Evolutionary conservation across 2,113 vertebrate species (phyloP).

Genomic region (Trinectes maculatus): DNA sequence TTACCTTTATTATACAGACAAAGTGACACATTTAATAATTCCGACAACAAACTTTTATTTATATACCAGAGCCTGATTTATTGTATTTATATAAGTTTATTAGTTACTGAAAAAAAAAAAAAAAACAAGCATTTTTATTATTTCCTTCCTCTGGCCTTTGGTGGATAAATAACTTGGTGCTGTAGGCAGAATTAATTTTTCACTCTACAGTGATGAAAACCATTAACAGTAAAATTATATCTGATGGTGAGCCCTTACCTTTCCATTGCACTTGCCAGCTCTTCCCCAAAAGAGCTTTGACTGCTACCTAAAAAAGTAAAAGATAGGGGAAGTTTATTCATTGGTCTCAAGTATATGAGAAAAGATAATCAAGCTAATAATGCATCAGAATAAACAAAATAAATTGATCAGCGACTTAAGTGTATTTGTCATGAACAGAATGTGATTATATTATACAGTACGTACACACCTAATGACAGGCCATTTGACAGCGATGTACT

Average conservation of each 20-base stretch:
- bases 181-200: no score
- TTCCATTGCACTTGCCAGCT: slow-evolving; percentile 89
- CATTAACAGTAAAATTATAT: background rate
- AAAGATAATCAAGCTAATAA: background rate
- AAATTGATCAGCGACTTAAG: background rate
- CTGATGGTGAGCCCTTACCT: slow-evolving; percentile 82
- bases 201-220: background rate
- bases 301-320: slow-evolving; percentile 87
- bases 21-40: no score
- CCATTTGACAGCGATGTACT: slow-evolving; percentile 85
- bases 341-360: background rate
- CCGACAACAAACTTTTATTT: no score
- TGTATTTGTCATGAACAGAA: background rate
- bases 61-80: background rate
- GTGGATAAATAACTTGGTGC: no score
- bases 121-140: no score
- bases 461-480: slow-evolving; percentile 86
- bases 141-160: no score
- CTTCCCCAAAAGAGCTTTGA: slow-evolving; percentile 96
- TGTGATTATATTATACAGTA: background rate
- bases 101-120: no score
- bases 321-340: background rate
- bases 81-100: no score
- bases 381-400: background rate
- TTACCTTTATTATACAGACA: no score